These are phyloP conservation scores for Rhagoletis pomonella DNA, from an alignment of 1,140 invertebrate species.

Conservation along the genomic window DNA sequence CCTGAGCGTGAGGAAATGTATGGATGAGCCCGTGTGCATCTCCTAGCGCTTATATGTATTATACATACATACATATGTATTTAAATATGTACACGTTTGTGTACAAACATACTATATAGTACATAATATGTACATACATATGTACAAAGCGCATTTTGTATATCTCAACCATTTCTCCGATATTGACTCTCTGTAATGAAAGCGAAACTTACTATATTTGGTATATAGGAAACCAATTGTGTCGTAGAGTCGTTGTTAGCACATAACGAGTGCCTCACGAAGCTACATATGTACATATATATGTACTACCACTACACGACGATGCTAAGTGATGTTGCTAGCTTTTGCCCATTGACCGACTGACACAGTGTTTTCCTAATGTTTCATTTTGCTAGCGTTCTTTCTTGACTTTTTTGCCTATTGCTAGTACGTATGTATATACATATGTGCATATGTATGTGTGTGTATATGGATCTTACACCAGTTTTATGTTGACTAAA, in stretches of 20 bases:
- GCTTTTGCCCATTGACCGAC: conserved; percentile 41
- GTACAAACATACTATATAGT: neutral
- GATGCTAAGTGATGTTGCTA: conserved; percentile 34
- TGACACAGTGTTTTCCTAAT: conserved; percentile 43
- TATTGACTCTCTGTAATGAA: neutral
- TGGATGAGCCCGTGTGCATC: too few species aligned
- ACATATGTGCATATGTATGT: neutral
- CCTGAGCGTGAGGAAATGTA: too few species aligned
- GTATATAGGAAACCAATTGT: neutral
- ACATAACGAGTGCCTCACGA: neutral
- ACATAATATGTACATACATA: neutral
- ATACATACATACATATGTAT: neutral
- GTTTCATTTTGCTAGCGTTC: conserved; percentile 10
- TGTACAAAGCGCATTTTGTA: neutral
- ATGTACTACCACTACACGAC: neutral
- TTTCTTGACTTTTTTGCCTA: neutral
- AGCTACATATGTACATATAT: neutral
- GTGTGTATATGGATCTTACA: neutral
- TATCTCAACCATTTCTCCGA: neutral
- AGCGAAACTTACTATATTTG: conserved; percentile 5
- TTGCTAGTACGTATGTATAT: neutral
- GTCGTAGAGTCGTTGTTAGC: neutral
- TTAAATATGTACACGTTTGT: neutral
- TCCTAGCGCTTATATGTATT: too few species aligned
- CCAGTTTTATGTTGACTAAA: neutral